Conservation (phyloP, 2,797 vertebrate species). For the Buceros bicornis region DNA sequence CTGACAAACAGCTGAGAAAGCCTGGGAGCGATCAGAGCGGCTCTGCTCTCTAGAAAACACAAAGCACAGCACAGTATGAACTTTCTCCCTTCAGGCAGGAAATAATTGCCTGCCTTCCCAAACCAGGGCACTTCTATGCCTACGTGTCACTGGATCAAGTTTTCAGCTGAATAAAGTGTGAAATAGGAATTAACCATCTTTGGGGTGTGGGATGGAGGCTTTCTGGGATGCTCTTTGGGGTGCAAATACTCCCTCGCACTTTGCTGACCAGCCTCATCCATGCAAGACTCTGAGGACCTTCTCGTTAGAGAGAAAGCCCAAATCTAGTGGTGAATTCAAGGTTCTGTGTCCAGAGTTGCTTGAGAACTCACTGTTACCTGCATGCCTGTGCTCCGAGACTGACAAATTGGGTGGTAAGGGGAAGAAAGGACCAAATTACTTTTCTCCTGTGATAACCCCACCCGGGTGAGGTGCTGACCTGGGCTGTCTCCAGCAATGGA, state of each 20-base stretch:
- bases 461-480: background rate
- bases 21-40: constrained; percentile 26
- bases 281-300: background rate
- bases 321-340: background rate
- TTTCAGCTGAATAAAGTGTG: constrained; percentile 34
- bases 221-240: background rate
- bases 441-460: background rate
- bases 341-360: background rate
- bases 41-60: constrained; percentile 51
- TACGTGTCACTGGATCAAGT: background rate
- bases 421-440: background rate
- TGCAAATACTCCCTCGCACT: background rate
- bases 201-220: background rate
- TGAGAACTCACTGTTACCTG: background rate
- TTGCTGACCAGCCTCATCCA: background rate
- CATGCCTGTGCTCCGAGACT: background rate
- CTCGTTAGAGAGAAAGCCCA: background rate
- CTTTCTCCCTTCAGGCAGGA: constrained; percentile 71
- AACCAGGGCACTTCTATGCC: constrained; percentile 41
- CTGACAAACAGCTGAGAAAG: constrained; percentile 67
- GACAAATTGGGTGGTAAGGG: background rate
- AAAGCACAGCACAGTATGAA: constrained; percentile 43
- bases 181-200: background rate
- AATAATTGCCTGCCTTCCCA: constrained; percentile 70
- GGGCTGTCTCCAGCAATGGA: background rate